Base-by-base conservation (phyloP, 2,888 invertebrate genomes). In the Synanthedon formicaeformis region DNA sequence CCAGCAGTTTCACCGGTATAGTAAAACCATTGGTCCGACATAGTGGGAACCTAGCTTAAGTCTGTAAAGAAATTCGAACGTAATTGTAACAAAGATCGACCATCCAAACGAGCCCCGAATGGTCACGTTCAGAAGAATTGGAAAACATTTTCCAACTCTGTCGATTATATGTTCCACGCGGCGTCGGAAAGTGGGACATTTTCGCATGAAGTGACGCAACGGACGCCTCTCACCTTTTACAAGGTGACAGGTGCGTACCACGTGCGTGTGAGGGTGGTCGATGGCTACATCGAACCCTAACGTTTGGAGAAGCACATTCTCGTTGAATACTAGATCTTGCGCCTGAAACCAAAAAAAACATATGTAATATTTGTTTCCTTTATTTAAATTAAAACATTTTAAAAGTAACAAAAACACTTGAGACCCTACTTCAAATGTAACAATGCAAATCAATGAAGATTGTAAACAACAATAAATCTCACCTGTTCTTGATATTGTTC, bases 211-310 rank as follows among this genome's bases (percentile, higher is more conserved):
- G 34, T 51, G 50, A 53, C 54, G 55, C 40, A 53, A 48, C 48
- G 69, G 62, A 67, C 72, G 67, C 69, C 61, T 70, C 84, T 86
- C 88, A 96, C 96, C 97, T 93, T 95, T 93, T 60, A 98, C 96
- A 79, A 98, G 91, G 85, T 97, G 95, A 88, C 98, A 98, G 75
- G 97, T 96, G 75, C 94, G 93, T 55, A 99, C 96, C 62, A 99
- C 97, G 86, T 96, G 95, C 41, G 97, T 96, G 81, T 99, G 98
- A 2, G 99, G 99, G 89, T 99, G 98, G 85, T 98, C 98, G 71
- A 99, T 97, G 62, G 96, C 96, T 57, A 99, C 95, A 88, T 98
- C 98, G 88, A 99, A 99, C 59, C 98, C 98, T 76, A 99, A 90
- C 12, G 98, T 99, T 90, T 98, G 98, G 58, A 99, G 92, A 56